Base-by-base conservation (phyloP, 1,140 invertebrate genomes). In the Solenopsis fugax region DNA sequence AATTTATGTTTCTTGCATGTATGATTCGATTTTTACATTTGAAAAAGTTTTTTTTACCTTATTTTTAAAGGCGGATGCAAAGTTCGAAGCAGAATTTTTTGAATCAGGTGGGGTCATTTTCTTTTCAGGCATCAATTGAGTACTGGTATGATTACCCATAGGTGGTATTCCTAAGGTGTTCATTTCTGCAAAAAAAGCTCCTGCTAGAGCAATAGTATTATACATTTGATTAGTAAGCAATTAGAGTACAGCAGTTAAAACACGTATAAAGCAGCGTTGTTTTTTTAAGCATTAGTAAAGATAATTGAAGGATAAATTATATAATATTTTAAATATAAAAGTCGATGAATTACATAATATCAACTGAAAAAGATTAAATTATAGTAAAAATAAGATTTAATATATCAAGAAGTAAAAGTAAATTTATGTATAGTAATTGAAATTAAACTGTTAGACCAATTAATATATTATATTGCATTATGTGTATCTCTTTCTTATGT, bases 31-130 rank as follows among this genome's bases (percentile, higher is more conserved):
- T n/a, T 45, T 29, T 67, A 67, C 16, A 29, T 45, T 45, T 29
- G 73, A 34, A 29, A 9, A 52, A n/a, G 64, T 1, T 1, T 10
- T 58, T 4, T 64, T 54, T 96, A 96, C 94, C 96, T 97, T 90
- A 94, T 93, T 95, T 91, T 97, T 97, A 86, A 97, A 97, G 29
- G 96, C 96, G 90, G 96, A 97, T 45, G 96, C 96, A 93, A 97
- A 97, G 93, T 96, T 96, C 18, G 96, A 94, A 58, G 96, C 93
- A 16, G 95, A 90, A 87, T 94, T 95, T 77, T 96, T 96, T 21
- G 96, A 95, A 7, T 96, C 94, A 1, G 95, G 95, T 2, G 94
- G 95, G 24, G 94, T 95, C 94, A 95, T 94, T 34, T 94, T 94
- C 73, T 95, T 95, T 52, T 95, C 95, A 5, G 93, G 87, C 81